A percentile compares a stretch with the other conserved stretches of the same genome.
phyloP scores from a whole-genome alignment of 2,113 vertebrate genomes.

The Carassius auratus region DNA sequence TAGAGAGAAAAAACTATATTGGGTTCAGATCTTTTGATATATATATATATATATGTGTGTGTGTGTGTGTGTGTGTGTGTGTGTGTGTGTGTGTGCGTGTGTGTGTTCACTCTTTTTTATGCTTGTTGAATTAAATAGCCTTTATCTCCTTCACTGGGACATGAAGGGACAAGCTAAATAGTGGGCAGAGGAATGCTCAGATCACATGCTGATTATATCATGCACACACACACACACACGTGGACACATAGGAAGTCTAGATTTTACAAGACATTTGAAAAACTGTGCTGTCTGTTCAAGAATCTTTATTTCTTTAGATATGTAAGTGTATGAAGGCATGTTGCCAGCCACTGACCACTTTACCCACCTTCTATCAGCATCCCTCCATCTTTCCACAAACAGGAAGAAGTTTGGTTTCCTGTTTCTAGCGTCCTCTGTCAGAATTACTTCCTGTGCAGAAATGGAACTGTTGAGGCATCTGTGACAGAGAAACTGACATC shows the following conservation, averaged over 20 bases:
- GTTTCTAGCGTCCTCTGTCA: background rate
- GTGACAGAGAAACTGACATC: background rate
- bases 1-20: background rate
- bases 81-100: no score
- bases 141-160: background rate
- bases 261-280: background rate
- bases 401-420: constrained; percentile 15
- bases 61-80: background rate
- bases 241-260: background rate
- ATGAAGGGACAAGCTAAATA: constrained; percentile 36
- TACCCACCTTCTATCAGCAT: background rate
- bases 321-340: background rate
- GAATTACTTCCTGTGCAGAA: constrained; percentile 31
- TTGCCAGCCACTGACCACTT: background rate
- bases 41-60: background rate
- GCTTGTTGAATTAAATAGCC: background rate
- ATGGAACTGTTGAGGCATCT: constrained; percentile 9
- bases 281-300: background rate
- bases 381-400: constrained; percentile 33
- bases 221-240: background rate
- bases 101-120: background rate
- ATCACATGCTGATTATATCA: constrained; percentile 22
- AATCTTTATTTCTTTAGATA: background rate
- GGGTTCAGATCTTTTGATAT: constrained; percentile 14
- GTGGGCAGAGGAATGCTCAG: constrained; percentile 22